Evolutionary conservation across 2,888 invertebrate species (phyloP), one percentile per base, ranked within the genome.

Genomic region (Drosophila peninsularis): DNA sequence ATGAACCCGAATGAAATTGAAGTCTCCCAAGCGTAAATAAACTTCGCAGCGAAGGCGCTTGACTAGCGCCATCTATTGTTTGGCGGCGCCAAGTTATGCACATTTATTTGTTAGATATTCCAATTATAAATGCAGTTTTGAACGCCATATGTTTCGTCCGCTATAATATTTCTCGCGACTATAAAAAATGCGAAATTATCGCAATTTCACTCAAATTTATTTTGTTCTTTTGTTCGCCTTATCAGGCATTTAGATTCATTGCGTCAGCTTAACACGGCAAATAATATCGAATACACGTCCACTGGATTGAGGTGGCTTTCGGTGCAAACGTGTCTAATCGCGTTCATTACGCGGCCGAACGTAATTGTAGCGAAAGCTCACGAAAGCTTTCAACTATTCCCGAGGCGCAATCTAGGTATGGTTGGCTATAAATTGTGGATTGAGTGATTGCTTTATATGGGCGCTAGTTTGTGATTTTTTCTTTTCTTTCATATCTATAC

Each of bases 21-120:
- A 30, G 3, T 24, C 19, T 44, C n/a, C 30, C 50, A 32, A 30
- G 44, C 44, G 32, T 14, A 14, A 37, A 7, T 44, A 36, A 44
- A 56, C 44, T 17, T 11, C 0, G 34, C 24, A 2, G n/a, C 11
- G 34, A 5, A 42, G n/a, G 21, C 14, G 37, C 39, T 34, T 11
- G 21, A 42, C 55, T 55, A 21, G 42, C 54, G 54, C 55, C 55
- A 42, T 42, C 55, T 55, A 34, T 32, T 21, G 55, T 21, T n/a
- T 14, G 42, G 32, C 32, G 32, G 19, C 30, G 54, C 2, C 3
- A 42, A 21, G 6, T 32, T 14, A 10, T 34, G 10, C 10, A n/a
- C n/a, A 5, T 27, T n/a, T 10, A n/a, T 44, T 30, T 30, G 17
- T 1, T 11, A 30, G 6, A 11, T 30, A 45, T 47, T 30, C 3